These are phyloP conservation scores for Catocala nupta DNA, from an alignment of 2,888 invertebrate species.

Conservation along the genomic window DNA sequence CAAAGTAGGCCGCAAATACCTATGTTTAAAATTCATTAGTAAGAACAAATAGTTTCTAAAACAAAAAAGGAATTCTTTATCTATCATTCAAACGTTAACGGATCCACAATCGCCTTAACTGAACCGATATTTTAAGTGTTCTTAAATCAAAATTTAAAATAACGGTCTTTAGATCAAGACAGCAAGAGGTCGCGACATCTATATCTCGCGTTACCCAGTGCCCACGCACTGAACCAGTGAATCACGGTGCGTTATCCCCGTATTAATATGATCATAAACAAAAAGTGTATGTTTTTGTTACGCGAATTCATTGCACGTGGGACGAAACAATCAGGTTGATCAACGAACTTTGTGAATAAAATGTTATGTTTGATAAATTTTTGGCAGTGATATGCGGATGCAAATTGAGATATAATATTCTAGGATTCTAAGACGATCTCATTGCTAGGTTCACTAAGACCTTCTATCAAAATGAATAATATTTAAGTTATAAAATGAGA, in stretches of 20 bases:
- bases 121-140: background rate
- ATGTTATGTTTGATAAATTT: slow-evolving; percentile 13
- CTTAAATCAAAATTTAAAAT: slow-evolving; percentile 5
- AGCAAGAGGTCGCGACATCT: slow-evolving; percentile 32
- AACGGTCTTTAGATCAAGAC: slow-evolving; percentile 18
- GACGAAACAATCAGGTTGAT: slow-evolving; percentile 46
- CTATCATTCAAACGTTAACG: too few relatives aligned
- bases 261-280: slow-evolving; percentile 56
- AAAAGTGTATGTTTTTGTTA: slow-evolving; percentile 49
- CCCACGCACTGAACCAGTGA: slow-evolving; percentile 59
- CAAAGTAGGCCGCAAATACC: background rate
- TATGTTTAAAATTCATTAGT: slow-evolving; percentile 1
- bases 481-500: too few relatives aligned
- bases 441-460: too few relatives aligned
- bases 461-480: too few relatives aligned
- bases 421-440: too few relatives aligned
- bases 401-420: background rate
- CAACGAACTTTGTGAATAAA: slow-evolving; percentile 41
- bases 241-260: slow-evolving; percentile 62
- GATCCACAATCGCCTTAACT: too few relatives aligned
- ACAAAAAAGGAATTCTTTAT: too few relatives aligned
- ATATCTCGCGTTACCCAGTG: slow-evolving; percentile 48
- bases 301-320: slow-evolving; percentile 49
- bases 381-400: background rate
- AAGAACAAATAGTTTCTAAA: too few relatives aligned